A percentile compares a stretch with the other conserved stretches of the same genome.
Evolutionary conservation across 2,113 vertebrate species (phyloP).

Genomic region (Anas platyrhynchos): DNA sequence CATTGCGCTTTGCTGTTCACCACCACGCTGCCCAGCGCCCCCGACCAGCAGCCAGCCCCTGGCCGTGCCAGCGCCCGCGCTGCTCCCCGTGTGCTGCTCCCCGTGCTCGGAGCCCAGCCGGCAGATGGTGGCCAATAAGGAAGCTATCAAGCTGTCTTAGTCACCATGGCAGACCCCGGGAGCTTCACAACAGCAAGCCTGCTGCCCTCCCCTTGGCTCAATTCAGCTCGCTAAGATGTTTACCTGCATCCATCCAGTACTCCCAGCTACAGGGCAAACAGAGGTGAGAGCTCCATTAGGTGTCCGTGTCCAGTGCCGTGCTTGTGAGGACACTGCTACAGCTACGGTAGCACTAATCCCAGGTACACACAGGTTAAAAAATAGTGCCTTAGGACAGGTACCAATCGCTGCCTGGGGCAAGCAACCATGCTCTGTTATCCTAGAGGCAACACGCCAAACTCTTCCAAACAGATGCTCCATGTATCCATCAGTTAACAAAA

Average conservation of each 20-base stretch:
- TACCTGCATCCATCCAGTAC: background rate
- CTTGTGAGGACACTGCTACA: background rate
- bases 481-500: background rate
- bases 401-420: background rate
- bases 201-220: background rate
- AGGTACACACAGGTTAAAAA: background rate
- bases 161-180: background rate
- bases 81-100: no score
- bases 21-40: background rate
- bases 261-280: background rate
- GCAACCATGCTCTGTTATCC: background rate
- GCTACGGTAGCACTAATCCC: background rate
- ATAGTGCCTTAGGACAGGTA: background rate
- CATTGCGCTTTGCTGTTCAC: no score
- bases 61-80: no score
- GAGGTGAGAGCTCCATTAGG: rapidly evolving
- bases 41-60: background rate
- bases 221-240: background rate
- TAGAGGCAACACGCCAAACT: background rate
- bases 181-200: background rate
- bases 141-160: background rate
- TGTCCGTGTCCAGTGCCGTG: rapidly evolving
- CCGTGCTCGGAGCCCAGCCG: background rate
- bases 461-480: background rate
- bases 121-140: constrained; percentile 53